A percentile compares a stretch with the other conserved stretches of the same genome.
phyloP scores from a whole-genome alignment of 2,113 vertebrate species.

The Cyphomyrus plagiostoma region DNA sequence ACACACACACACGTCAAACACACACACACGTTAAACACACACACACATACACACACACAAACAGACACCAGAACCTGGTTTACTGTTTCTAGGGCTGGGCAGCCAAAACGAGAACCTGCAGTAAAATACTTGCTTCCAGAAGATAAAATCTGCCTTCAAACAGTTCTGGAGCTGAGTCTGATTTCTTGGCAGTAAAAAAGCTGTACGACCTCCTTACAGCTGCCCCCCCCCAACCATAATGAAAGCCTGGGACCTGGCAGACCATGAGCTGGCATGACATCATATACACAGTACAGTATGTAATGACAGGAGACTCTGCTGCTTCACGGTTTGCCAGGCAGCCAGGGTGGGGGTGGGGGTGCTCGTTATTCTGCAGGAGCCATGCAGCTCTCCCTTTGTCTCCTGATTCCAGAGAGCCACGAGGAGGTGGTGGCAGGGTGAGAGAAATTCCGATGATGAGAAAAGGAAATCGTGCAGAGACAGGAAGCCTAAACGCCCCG shows the following conservation, averaged over 20 bases:
- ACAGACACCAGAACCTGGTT: neutral
- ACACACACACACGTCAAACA: neutral
- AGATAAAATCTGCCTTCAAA: slow-evolving; percentile 4
- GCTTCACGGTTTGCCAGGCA: neutral
- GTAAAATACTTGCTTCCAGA: neutral
- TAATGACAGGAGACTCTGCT: slow-evolving; percentile 43
- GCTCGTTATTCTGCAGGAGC: neutral
- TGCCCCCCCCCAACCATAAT: neutral
- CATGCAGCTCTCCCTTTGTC: neutral
- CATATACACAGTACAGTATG: slow-evolving; percentile 35
- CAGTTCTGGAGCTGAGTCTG: neutral
- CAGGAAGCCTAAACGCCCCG: neutral
- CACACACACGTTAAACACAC: neutral
- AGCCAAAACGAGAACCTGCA: neutral
- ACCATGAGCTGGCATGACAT: slow-evolving; percentile 46
- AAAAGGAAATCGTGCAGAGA: neutral
- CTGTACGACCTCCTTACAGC: neutral
- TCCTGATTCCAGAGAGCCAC: neutral
- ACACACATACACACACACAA: neutral
- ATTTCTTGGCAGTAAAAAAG: neutral
- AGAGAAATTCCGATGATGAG: neutral
- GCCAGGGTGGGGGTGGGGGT: neutral
- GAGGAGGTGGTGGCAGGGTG: neutral
- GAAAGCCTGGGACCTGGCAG: slow-evolving; percentile 5
- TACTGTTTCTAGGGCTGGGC: neutral